These are phyloP conservation scores for Nematopogon swammerdamellus DNA, from an alignment of 2,888 invertebrate species.

Conservation along the genomic window DNA sequence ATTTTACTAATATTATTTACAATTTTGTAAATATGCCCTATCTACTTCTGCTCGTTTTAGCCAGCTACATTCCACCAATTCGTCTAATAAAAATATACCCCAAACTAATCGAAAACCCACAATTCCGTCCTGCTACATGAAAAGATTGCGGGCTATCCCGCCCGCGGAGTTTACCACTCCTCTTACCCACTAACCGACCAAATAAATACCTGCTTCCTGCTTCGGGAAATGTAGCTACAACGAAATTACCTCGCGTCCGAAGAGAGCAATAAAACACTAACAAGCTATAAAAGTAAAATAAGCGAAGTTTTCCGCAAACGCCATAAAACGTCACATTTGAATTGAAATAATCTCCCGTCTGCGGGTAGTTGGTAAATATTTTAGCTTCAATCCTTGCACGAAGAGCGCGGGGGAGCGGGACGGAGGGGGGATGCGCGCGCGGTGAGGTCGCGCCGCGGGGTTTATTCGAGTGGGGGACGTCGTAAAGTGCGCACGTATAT, in stretches of 20 bases:
- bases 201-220: neutral
- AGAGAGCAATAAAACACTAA: neutral
- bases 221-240: neutral
- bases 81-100: too few species aligned
- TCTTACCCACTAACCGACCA: neutral
- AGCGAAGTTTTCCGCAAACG: slow-evolving; percentile 6
- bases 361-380: slow-evolving; percentile 49
- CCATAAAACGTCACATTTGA: slow-evolving; percentile 32
- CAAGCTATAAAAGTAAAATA: neutral
- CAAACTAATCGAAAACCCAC: too few species aligned
- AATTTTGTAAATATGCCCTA: too few species aligned
- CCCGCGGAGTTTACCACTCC: neutral
- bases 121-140: neutral
- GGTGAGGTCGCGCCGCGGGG: too few species aligned
- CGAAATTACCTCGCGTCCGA: neutral
- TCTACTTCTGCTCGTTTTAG: too few species aligned
- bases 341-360: slow-evolving; percentile 21
- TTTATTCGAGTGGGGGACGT: too few species aligned
- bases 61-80: too few species aligned
- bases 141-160: neutral
- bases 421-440: too few species aligned
- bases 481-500: too few species aligned
- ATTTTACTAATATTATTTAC: too few species aligned
- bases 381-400: slow-evolving; percentile 16
- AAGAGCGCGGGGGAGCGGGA: too few species aligned